These are phyloP conservation scores for Xyliphius kryptos DNA, from an alignment of 2,113 vertebrate genomes.

Conservation along the genomic window DNA sequence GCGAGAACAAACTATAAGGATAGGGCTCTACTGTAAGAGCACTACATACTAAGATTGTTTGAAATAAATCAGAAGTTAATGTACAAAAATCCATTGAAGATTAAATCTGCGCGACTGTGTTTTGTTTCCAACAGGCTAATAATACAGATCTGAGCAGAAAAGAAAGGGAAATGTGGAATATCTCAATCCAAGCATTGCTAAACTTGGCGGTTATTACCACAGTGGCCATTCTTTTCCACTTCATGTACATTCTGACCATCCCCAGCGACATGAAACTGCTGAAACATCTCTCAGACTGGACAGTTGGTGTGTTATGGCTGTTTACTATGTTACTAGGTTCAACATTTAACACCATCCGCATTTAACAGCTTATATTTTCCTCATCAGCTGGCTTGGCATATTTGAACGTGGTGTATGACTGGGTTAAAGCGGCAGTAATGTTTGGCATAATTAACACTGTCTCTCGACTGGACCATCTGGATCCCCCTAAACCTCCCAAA, in stretches of 20 bases:
- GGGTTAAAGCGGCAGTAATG: conserved; percentile 92
- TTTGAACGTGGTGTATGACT: conserved; percentile 93
- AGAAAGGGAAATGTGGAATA: conserved; percentile 81
- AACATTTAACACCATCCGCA: too few species aligned
- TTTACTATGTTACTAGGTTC: too few species aligned
- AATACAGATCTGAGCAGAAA: conserved; percentile 69
- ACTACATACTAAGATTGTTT: too few species aligned
- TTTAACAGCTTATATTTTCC: too few species aligned
- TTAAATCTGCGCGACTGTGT: too few species aligned
- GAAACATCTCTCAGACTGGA: conserved; percentile 80
- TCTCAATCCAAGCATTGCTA: conserved; percentile 70
- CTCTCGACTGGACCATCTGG: conserved; percentile 84
- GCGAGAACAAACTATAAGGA: too few species aligned
- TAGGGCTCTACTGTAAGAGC: too few species aligned
- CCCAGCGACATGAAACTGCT: conserved; percentile 84
- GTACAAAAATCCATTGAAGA: too few species aligned
- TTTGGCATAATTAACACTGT: conserved; percentile 91
- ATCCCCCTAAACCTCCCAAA: conserved; percentile 89
- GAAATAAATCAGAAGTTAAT: too few species aligned
- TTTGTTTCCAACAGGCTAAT: conserved; percentile 68
- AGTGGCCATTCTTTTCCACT: conserved; percentile 91
- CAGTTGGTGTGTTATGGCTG: too few species aligned
- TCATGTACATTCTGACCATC: conserved; percentile 94
- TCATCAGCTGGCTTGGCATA: conserved; percentile 89
- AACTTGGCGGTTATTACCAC: conserved; percentile 69